phyloP scores from a whole-genome alignment of 2,113 vertebrate genomes.

The Oryzias curvinotus region DNA sequence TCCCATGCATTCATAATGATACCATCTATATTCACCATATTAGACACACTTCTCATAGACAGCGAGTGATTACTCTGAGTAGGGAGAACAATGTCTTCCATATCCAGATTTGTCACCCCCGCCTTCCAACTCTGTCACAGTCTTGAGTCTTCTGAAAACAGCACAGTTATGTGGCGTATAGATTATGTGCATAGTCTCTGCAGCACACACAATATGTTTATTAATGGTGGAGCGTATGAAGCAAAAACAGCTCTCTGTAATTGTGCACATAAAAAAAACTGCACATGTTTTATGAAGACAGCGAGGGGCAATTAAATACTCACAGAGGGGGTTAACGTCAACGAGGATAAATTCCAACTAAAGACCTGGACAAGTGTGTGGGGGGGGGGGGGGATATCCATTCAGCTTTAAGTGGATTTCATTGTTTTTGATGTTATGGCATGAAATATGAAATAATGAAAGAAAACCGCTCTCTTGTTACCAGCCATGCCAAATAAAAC shows the following conservation, averaged over 20 bases:
- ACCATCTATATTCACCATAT: slow-evolving; percentile 58
- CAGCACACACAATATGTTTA: slow-evolving; percentile 14
- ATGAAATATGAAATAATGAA: slow-evolving; percentile 17
- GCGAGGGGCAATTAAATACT: slow-evolving; percentile 50
- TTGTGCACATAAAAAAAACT: slow-evolving; percentile 27
- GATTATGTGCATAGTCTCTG: slow-evolving; percentile 26
- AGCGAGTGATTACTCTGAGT: slow-evolving; percentile 33
- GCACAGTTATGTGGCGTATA: slow-evolving; percentile 36
- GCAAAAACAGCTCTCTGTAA: slow-evolving; percentile 13
- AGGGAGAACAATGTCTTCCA: slow-evolving; percentile 43
- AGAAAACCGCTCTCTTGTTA: slow-evolving; percentile 31
- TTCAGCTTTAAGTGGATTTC: slow-evolving; percentile 27
- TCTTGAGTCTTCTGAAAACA: slow-evolving; percentile 28
- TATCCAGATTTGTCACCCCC: slow-evolving; percentile 47
- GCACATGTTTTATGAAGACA: slow-evolving; percentile 41
- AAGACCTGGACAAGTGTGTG: slow-evolving; percentile 21
- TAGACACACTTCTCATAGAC: slow-evolving; percentile 57
- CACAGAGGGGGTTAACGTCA: slow-evolving; percentile 42
- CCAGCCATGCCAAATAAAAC: slow-evolving; percentile 3
- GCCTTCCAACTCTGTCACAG: slow-evolving; percentile 26
- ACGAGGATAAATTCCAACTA: slow-evolving; percentile 44
- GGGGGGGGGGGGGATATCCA: slow-evolving; percentile 14
- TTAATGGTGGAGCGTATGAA: slow-evolving; percentile 16
- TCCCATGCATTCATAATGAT: slow-evolving; percentile 58
- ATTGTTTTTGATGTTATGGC: slow-evolving; percentile 21